Conservation (phyloP, 1,140 invertebrate species). For the Hyles vespertilio region DNA sequence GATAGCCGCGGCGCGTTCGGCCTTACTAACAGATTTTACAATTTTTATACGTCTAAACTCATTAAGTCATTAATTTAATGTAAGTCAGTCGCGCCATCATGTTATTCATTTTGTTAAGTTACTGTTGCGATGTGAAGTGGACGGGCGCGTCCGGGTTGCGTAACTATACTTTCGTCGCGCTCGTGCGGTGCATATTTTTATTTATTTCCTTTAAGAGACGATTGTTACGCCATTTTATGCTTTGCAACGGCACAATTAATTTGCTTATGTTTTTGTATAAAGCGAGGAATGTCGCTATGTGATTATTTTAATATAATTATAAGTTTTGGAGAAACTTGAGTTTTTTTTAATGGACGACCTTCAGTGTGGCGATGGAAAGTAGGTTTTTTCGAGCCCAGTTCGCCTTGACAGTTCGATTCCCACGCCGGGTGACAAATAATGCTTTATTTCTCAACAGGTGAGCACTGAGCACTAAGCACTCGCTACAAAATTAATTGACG, state of each 20-base stretch:
- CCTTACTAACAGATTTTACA: conserved; percentile 35
- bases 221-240: conserved; percentile 16
- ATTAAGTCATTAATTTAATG: conserved; percentile 46
- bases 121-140: conserved; percentile 52
- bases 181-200: conserved; percentile 3
- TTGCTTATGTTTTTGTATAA: conserved; percentile 9
- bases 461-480: background rate
- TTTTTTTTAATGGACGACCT: conserved; percentile 46
- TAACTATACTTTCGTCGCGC: conserved; percentile 15
- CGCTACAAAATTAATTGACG: no score
- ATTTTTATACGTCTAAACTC: conserved; percentile 34
- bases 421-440: conserved; percentile 41
- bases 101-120: conserved; percentile 41
- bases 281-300: background rate
- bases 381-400: conserved; percentile 49
- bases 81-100: conserved; percentile 72
- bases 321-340: conserved; percentile 53
- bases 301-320: conserved; percentile 29
- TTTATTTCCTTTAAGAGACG: conserved; percentile 10
- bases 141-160: conserved; percentile 31
- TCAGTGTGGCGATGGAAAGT: conserved; percentile 49
- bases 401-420: conserved; percentile 62
- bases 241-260: conserved; percentile 19
- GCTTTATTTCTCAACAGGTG: conserved; percentile 16
- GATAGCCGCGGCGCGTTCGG: conserved; percentile 27